Conservation (phyloP, 1,140 invertebrate genomes). For the Wasmannia auropunctata region DNA sequence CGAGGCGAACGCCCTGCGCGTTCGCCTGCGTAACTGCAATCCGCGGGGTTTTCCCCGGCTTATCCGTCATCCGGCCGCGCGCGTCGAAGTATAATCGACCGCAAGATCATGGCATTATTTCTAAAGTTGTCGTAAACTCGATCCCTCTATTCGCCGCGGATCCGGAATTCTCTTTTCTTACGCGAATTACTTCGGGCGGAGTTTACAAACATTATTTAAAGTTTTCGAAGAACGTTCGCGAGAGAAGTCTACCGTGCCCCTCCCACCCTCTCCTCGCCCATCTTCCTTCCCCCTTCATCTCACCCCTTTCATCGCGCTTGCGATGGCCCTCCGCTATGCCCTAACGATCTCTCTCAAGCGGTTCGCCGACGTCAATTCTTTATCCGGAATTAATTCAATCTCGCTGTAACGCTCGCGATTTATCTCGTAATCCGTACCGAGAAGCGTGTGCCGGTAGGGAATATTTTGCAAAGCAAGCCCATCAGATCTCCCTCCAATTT, state of each 20-base stretch:
- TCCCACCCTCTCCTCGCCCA: no score
- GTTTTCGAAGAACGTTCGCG: conserved; percentile 62
- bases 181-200: conserved; percentile 70
- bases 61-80: conserved; percentile 11
- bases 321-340: not conserved
- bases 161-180: conserved; percentile 66
- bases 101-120: conserved; percentile 60
- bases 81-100: conserved; percentile 60
- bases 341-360: conserved; percentile 21
- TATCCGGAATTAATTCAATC: conserved; percentile 78
- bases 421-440: conserved; percentile 43
- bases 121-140: conserved; percentile 62
- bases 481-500: not conserved
- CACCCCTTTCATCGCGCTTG: conserved; percentile 33
- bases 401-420: conserved; percentile 60
- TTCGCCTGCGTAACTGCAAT: not conserved
- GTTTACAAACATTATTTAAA: conserved; percentile 80
- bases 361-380: conserved; percentile 62
- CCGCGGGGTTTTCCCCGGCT: not conserved
- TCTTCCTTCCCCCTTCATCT: not conserved
- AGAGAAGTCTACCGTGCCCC: conserved; percentile 45
- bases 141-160: conserved; percentile 62
- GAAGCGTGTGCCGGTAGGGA: conserved; percentile 5
- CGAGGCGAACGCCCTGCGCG: not conserved
- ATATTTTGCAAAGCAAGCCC: not conserved